Evolutionary conservation across 92 coral and sea anemone genomes (phyloP), one percentile per base, ranked within the genome.

Genomic region (Zoanthus gigantus): DNA sequence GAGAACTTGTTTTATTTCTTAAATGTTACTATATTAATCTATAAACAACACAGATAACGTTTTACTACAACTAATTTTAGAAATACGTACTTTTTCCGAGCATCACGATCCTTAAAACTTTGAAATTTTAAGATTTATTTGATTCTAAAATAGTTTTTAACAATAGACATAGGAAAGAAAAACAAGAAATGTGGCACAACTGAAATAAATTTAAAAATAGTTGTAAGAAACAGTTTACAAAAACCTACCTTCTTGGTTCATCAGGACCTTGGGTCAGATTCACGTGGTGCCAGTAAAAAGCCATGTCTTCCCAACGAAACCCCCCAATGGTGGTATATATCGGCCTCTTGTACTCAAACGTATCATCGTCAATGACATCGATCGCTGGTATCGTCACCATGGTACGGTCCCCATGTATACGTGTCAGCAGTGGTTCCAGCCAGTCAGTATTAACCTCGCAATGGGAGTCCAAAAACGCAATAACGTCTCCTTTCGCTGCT

Each of bases 361-460:
- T 93, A 69, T 93, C 58, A 13, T 93, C 91, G 66, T 90, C 90
- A 52, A 95, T 95, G 23, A 87, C 81, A 78, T 95, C 98, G n/a
- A 95, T 88, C 14, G 93, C 94, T 37, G 98, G 98, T 4, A 93
- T 94, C 14, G 94, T 79, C 3, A 93, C 98, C 5, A 89, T 95
- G 42, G 91, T 93, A 18, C 89, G 94, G 83, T 95, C 94, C 2
- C 72, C 53, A 34, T 91, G 90, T 75, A 95, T 95, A 82, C 98
- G 93, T 48, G 82, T 87, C 82, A 95, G 79, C 69, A 95, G 87
- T 61, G 98, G 96, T 74, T 91, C 91, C 57, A 95, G 78, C 98
- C 98, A 95, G 73, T 88, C 94, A 42, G 83, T 96, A 74, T 95
- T 95, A 14, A 94, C 96, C 72, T 95, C 98, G 71, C 98, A 95